These are phyloP conservation scores for Teleogryllus occipitalis DNA, from an alignment of 1,140 invertebrate genomes.

Conservation along the genomic window DNA sequence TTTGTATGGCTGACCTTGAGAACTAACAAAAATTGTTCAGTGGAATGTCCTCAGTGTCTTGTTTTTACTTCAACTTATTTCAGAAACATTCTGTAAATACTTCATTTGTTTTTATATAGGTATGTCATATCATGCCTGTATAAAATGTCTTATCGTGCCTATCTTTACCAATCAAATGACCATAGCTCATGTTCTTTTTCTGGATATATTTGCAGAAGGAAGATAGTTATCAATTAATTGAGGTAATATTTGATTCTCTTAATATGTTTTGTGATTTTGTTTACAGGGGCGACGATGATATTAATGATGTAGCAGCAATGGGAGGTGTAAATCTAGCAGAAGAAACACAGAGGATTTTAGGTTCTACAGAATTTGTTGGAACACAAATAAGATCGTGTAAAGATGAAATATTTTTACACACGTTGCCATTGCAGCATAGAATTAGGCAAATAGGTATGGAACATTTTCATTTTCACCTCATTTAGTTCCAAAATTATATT, in stretches of 20 bases:
- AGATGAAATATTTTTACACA: slow-evolving; percentile 84
- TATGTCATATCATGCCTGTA: no score
- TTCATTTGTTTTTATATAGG: no score
- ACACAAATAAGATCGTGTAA: slow-evolving; percentile 93
- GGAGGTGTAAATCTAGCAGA: slow-evolving; percentile 97
- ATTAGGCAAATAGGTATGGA: slow-evolving; percentile 59
- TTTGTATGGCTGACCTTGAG: no score
- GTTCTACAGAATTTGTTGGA: slow-evolving; percentile 89
- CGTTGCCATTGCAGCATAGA: slow-evolving; percentile 64
- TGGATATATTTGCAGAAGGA: neutral
- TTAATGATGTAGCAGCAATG: slow-evolving; percentile 98
- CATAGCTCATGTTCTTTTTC: no score
- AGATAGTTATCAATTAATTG: neutral
- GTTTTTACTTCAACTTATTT: no score
- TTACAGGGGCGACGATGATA: slow-evolving; percentile 78
- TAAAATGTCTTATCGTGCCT: no score
- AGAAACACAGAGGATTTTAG: slow-evolving; percentile 90
- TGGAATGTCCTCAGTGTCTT: no score
- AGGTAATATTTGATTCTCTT: neutral
- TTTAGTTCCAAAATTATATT: neutral
- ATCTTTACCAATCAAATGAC: no score
- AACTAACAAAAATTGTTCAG: no score
- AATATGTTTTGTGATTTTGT: slow-evolving; percentile 20
- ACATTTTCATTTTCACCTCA: neutral
- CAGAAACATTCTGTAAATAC: no score